phyloP scores from a whole-genome alignment of 2,113 vertebrate genomes.

The Corythaixoides concolor region DNA sequence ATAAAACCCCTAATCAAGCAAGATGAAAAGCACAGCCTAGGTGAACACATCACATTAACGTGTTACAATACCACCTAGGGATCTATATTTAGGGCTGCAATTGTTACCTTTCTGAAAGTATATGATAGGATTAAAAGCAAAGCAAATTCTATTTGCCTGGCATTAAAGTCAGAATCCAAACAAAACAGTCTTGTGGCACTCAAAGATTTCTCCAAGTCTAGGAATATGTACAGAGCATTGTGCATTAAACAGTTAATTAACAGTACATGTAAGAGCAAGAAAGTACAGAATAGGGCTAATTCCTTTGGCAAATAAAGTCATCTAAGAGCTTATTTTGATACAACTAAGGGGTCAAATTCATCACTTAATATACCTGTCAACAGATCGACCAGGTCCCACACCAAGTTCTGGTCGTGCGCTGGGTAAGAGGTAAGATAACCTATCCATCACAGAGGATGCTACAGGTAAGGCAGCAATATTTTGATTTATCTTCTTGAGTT shows the following conservation, averaged over 20 bases:
- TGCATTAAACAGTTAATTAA: background rate
- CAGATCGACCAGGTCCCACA: slow-evolving; percentile 95
- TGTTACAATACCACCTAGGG: background rate
- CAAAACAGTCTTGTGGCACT: background rate
- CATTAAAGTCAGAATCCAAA: background rate
- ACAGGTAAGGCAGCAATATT: slow-evolving; percentile 98
- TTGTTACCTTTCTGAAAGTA: background rate
- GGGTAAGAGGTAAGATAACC: slow-evolving; percentile 98
- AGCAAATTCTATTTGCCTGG: background rate
- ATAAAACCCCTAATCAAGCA: background rate
- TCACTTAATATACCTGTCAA: slow-evolving; percentile 86
- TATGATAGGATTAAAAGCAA: background rate
- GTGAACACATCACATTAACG: background rate
- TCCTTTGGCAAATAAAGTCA: background rate
- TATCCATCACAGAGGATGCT: slow-evolving; percentile 98
- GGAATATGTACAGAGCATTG: fast-evolving
- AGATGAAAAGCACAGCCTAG: background rate
- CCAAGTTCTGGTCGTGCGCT: slow-evolving; percentile 94
- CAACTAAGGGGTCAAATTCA: background rate
- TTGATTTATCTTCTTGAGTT: slow-evolving; percentile 99
- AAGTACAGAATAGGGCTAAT: background rate
- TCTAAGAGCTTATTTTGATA: background rate
- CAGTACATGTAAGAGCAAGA: background rate
- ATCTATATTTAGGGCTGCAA: background rate
- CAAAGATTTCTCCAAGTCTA: background rate